Evolutionary conservation across 1,140 invertebrate genomes (phyloP).

Genomic region (Chrysoperla carnea): DNA sequence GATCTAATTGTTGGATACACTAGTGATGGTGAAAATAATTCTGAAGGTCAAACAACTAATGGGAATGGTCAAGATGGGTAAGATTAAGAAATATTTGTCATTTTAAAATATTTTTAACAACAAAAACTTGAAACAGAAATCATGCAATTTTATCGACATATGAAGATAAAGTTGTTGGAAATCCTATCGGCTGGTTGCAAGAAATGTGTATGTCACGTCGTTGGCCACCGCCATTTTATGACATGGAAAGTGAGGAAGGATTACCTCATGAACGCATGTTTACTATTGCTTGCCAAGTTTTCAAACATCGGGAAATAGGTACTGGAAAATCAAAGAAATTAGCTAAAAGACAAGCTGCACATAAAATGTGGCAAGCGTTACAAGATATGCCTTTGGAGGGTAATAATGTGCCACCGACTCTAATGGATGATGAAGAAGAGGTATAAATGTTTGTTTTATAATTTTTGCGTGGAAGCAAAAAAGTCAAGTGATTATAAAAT

Average conservation of each 20-base stretch:
- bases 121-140: constrained; percentile 9
- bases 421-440: constrained; percentile 36
- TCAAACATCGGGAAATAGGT: constrained; percentile 65
- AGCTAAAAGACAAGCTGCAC: constrained; percentile 83
- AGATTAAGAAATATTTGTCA: background rate
- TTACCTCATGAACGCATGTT: constrained; percentile 85
- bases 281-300: constrained; percentile 76
- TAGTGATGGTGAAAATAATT: constrained; percentile 2
- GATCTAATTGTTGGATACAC: constrained; percentile 40
- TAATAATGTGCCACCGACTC: constrained; percentile 27
- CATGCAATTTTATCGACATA: constrained; percentile 21
- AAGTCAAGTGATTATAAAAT: too few species aligned
- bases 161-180: constrained; percentile 57
- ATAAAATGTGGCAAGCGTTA: constrained; percentile 76
- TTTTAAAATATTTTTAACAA: background rate
- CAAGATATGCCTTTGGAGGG: constrained; percentile 55
- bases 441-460: background rate
- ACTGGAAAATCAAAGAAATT: constrained; percentile 90
- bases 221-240: constrained; percentile 86
- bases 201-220: constrained; percentile 91
- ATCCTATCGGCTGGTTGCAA: constrained; percentile 89
- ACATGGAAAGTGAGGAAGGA: constrained; percentile 78
- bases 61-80: background rate
- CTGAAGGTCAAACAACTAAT: background rate
- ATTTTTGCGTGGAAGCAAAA: too few species aligned